Evolutionary conservation across 2,888 invertebrate genomes (phyloP).

Genomic region (Tetragonisca angustula): DNA sequence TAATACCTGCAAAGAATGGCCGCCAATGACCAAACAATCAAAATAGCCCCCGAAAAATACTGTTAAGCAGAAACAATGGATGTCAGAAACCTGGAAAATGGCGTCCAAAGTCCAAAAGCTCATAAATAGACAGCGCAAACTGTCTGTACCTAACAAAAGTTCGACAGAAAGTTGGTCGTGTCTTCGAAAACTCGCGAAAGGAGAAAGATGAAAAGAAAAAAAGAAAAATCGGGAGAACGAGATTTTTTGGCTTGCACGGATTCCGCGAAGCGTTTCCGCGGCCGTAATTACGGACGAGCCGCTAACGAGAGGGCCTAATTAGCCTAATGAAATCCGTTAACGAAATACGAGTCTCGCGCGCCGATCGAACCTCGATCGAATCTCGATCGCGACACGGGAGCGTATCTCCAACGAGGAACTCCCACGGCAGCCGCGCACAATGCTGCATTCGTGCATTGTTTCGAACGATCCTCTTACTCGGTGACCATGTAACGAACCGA

Average conservation of each 20-base stretch:
- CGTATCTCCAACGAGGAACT: neutral
- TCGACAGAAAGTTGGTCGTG: no score
- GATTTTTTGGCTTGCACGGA: slow-evolving; percentile 59
- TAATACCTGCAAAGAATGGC: no score
- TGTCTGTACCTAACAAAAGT: no score
- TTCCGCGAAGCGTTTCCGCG: slow-evolving; percentile 67
- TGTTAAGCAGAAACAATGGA: no score
- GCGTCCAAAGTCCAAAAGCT: no score
- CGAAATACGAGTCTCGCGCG: slow-evolving; percentile 53
- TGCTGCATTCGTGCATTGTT: neutral
- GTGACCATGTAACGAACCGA: slow-evolving; percentile 28
- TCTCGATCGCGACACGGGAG: slow-evolving; percentile 1
- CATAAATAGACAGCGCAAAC: no score
- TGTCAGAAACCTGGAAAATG: no score
- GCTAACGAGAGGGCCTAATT: slow-evolving; percentile 68
- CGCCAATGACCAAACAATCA: no score
- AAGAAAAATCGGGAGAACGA: slow-evolving; percentile 48
- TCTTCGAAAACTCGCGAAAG: neutral
- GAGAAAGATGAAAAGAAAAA: neutral
- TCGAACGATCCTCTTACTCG: slow-evolving; percentile 25
- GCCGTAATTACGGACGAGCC: slow-evolving; percentile 63
- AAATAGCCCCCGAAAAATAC: no score
- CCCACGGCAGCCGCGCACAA: no score
- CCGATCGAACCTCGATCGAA: neutral
- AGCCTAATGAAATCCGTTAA: slow-evolving; percentile 69